Conservation (phyloP, 2,113 vertebrate genomes). For the Chaetura pelagica region DNA sequence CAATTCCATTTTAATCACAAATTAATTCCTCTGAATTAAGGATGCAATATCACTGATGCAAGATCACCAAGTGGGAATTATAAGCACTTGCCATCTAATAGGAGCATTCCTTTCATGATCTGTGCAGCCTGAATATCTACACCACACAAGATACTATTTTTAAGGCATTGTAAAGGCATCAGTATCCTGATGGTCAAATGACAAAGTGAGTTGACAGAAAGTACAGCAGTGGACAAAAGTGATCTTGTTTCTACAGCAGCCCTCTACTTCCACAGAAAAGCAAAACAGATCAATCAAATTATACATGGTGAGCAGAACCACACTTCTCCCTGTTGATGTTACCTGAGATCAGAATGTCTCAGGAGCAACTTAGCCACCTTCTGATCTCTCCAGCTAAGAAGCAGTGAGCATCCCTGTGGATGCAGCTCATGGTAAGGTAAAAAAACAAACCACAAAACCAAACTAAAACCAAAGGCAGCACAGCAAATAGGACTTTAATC, state of each 20-base stretch:
- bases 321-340: background rate
- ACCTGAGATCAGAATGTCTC: background rate
- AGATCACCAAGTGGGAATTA: background rate
- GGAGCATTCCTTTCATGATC: background rate
- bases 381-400: background rate
- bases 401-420: background rate
- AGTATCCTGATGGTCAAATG: background rate
- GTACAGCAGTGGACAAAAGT: background rate
- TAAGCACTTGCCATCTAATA: background rate
- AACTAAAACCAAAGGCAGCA: background rate
- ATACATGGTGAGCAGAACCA: background rate
- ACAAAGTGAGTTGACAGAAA: background rate
- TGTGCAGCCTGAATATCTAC: background rate
- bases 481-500: background rate
- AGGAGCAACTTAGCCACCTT: background rate
- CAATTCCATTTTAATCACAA: background rate
- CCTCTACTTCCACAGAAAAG: background rate
- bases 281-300: background rate
- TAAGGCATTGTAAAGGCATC: background rate
- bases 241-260: background rate
- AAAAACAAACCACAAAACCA: background rate
- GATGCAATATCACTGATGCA: background rate
- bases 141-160: background rate
- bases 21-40: background rate
- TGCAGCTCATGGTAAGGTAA: background rate